Evolutionary conservation across 2,888 invertebrate genomes (phyloP), one percentile per base, ranked within the genome.

Genomic region (Cataglyphis altisquamis): DNA sequence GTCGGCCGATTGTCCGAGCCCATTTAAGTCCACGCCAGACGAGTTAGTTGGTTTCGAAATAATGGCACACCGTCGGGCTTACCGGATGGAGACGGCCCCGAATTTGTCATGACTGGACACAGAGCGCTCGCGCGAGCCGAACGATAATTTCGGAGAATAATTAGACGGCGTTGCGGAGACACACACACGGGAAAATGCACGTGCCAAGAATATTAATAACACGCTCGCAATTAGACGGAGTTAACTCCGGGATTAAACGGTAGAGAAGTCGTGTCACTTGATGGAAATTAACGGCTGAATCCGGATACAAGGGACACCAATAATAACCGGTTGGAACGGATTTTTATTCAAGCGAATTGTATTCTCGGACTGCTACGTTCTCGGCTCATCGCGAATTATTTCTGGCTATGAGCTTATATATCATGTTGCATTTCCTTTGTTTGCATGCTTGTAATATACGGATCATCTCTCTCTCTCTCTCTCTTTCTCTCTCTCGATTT

Each of bases 1-100:
- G 92, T 89, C 90, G 90, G 85, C 89, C 91, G 92, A 93, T 92
- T 91, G 91, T 92, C 90, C 92, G 86, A 90, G 87, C 88, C 91
- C 90, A 91, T 92, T 91, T 90, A 87, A 88, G 87, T 90, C 89
- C 86, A 74, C 82, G 82, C 88, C 89, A 90, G 89, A 86, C 90
- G 86, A 87, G 90, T 87, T 87, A 83, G 88, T 87, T 85, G 83
- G 89, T 86, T 85, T 86, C 88, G 89, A 83, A 90, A 90, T 90
- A 90, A 89, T 89, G 89, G 86, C 87, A 73, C 45, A 83, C 82
- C 82, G 84, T 62, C 64, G 83, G 80, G 84, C 87, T 84, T 81
- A 68, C 32, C 36, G 72, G 62, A 70, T 75, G 67, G 78, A 72
- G 83, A 86, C 64, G 80, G 70, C 75, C 48, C 63, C 80, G 82